These are phyloP conservation scores for Latrodectus geometricus DNA, from an alignment of 1,140 invertebrate genomes.

Conservation along the genomic window DNA sequence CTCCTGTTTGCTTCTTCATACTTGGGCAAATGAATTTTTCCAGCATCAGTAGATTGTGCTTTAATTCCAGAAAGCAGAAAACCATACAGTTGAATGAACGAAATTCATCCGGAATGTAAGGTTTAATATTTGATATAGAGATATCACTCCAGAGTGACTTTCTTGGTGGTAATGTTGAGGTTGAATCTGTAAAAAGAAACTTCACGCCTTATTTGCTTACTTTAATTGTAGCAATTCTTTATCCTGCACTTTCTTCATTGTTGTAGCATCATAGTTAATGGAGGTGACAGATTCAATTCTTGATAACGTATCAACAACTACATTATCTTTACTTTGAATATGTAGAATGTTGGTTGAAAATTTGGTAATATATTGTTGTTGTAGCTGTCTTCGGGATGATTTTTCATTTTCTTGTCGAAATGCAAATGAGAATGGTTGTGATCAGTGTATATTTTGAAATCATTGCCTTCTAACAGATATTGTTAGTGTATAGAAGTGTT, in stretches of 20 bases:
- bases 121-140: constrained; percentile 42
- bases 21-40: neutral
- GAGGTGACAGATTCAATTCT: too few relatives aligned
- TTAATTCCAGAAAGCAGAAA: too few relatives aligned
- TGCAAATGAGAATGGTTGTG: constrained; percentile 65
- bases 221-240: too few relatives aligned
- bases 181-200: neutral
- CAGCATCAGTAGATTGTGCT: neutral
- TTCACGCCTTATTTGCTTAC: too few relatives aligned
- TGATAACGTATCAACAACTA: too few relatives aligned
- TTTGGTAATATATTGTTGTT: constrained; percentile 69
- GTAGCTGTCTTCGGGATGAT: constrained; percentile 6
- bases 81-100: too few relatives aligned
- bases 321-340: constrained; percentile 48
- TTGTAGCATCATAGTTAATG: too few relatives aligned
- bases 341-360: constrained; percentile 68
- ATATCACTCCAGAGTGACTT: constrained; percentile 32
- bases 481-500: constrained; percentile 66
- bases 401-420: constrained; percentile 37
- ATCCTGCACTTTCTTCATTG: too few relatives aligned
- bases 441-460: constrained; percentile 65
- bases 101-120: neutral
- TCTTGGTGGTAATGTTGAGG: constrained; percentile 68
- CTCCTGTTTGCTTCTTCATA: neutral
- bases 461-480: constrained; percentile 66